These are phyloP conservation scores for Microplitis deprimator DNA, from an alignment of 2,888 invertebrate species.

Conservation along the genomic window DNA sequence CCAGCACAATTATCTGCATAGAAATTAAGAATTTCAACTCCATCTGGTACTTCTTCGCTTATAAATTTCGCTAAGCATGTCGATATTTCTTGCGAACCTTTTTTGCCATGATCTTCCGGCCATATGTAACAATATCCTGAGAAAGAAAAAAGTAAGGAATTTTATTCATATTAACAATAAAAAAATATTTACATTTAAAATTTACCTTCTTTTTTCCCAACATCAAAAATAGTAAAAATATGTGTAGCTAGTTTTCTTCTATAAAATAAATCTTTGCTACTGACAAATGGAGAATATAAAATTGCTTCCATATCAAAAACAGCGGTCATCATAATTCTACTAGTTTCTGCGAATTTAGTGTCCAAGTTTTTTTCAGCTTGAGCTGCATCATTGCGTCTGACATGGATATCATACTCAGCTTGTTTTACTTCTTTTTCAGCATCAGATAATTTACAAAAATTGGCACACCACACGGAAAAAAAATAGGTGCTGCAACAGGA, in stretches of 20 bases:
- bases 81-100: conserved; percentile 16
- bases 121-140: conserved; percentile 21
- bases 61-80: conserved; percentile 29
- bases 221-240: conserved; percentile 37
- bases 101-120: conserved; percentile 1
- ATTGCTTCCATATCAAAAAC: conserved; percentile 26
- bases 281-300: conserved; percentile 34
- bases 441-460: background rate
- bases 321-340: background rate
- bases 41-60: conserved; percentile 17
- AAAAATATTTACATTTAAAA: background rate
- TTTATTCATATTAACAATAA: background rate
- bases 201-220: conserved; percentile 35
- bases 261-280: conserved; percentile 34
- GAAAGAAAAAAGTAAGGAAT: background rate
- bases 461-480: no score
- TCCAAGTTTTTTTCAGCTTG: conserved; percentile 12
- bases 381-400: conserved; percentile 11
- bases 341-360: background rate
- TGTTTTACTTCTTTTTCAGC: conserved; percentile 21
- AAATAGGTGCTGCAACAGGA: no score
- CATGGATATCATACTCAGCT: conserved; percentile 27
- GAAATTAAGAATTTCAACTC: conserved; percentile 29
- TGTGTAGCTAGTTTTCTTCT: conserved; percentile 38
- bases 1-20: conserved; percentile 36